phyloP scores from a whole-genome alignment of 2,888 invertebrate genomes.

The Lepetodrilus schrolli region DNA sequence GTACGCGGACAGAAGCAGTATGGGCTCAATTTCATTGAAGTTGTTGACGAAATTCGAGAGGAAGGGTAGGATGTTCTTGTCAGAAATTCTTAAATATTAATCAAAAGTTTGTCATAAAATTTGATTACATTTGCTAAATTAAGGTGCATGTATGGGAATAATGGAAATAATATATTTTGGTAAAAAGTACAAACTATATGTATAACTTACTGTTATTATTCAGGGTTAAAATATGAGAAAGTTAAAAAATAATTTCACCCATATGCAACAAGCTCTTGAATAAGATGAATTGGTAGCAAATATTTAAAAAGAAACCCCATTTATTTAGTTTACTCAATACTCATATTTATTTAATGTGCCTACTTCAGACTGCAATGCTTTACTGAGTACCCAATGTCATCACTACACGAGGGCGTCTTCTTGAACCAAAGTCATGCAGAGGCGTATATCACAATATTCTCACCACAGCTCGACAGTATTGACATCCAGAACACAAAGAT shows the following conservation, averaged over 20 bases:
- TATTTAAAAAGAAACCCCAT: no score
- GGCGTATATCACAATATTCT: slow-evolving; percentile 63
- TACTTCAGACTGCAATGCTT: slow-evolving; percentile 60
- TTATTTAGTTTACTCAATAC: no score
- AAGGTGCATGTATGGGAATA: no score
- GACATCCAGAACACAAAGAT: slow-evolving; percentile 40
- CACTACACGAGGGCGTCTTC: slow-evolving; percentile 69
- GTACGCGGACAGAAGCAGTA: slow-evolving; percentile 67
- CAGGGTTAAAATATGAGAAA: no score
- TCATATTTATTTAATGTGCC: background rate
- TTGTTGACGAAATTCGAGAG: slow-evolving; percentile 52
- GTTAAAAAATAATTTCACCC: background rate
- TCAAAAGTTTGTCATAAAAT: no score
- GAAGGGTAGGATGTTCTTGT: slow-evolving; percentile 54
- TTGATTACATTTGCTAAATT: no score
- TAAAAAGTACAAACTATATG: no score
- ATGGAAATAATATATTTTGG: no score
- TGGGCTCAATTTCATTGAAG: slow-evolving; percentile 64
- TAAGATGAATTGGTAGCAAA: no score
- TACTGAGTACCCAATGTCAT: slow-evolving; percentile 66
- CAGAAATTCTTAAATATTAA: no score
- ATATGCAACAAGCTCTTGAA: background rate
- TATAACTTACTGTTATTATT: no score
- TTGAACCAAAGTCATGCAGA: slow-evolving; percentile 65
- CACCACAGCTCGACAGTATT: slow-evolving; percentile 53